Percentiles rank a stretch among this genome's conserved stretches.
phyloP scores from a whole-genome alignment of 2,113 vertebrate genomes.

The Nothocercus julius region DNA sequence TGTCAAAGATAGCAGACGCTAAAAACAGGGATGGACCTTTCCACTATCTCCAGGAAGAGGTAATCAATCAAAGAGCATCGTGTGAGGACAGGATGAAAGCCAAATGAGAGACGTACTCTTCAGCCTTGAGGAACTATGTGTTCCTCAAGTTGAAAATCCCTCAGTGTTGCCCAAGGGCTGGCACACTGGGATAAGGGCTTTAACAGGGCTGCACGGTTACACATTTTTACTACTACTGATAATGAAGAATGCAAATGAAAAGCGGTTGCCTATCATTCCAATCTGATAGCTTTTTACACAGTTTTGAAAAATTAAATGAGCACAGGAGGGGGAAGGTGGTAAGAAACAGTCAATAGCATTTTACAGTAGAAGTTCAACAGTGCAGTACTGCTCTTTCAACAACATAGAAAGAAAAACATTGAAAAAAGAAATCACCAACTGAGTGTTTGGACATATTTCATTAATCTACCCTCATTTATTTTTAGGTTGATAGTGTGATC shows the following conservation, averaged over 20 bases:
- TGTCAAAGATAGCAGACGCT: not conserved
- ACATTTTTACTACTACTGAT: too few relatives aligned
- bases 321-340: not conserved
- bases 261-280: fast-evolving
- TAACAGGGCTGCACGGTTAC: not conserved
- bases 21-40: not conserved
- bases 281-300: not conserved
- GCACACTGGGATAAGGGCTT: not conserved
- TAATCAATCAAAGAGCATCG: not conserved
- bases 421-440: constrained; percentile 36
- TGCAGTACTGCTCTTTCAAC: not conserved
- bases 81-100: not conserved
- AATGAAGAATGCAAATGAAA: not conserved
- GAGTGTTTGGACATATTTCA: constrained; percentile 40
- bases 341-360: not conserved
- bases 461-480: constrained; percentile 52
- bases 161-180: not conserved
- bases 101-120: not conserved
- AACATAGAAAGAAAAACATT: not conserved
- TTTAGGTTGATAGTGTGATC: constrained; percentile 47
- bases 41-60: too few relatives aligned
- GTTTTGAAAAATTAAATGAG: constrained; percentile 3
- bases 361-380: not conserved
- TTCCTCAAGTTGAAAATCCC: not conserved
- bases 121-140: not conserved